phyloP scores from a whole-genome alignment of 2,888 invertebrate species.

The Hydrotaea cyrtoneurina region DNA sequence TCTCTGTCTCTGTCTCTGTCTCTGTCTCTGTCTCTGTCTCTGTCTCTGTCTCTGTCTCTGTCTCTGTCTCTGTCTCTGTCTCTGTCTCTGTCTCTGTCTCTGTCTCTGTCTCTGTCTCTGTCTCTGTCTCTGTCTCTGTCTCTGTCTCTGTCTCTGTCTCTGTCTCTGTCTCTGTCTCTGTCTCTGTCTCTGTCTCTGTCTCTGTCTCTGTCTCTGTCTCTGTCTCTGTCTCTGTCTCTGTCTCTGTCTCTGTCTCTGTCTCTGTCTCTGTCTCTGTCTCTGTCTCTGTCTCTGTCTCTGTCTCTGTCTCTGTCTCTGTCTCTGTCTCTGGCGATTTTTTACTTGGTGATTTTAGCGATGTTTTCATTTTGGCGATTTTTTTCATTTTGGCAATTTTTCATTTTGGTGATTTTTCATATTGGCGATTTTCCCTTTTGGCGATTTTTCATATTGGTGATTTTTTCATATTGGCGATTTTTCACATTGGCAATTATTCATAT shows the following conservation, averaged over 20 bases:
- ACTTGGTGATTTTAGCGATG: slow-evolving; percentile 69
- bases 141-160: slow-evolving; percentile 69
- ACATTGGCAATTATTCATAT: too few species aligned
- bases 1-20: too few species aligned
- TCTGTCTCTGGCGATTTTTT: slow-evolving; percentile 60
- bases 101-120: slow-evolving; percentile 69
- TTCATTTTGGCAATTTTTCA: too few species aligned
- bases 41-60: too few species aligned
- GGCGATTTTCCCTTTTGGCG: too few species aligned
- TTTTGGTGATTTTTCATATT: too few species aligned
- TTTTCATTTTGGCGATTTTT: too few species aligned
- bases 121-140: slow-evolving; percentile 72
- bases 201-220: slow-evolving; percentile 50
- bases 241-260: slow-evolving; percentile 60
- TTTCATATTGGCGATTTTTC: too few species aligned
- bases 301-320: slow-evolving; percentile 57
- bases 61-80: too few species aligned
- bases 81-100: slow-evolving; percentile 47
- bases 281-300: slow-evolving; percentile 66
- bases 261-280: slow-evolving; percentile 44
- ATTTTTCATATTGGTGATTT: too few species aligned
- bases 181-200: slow-evolving; percentile 52
- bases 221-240: slow-evolving; percentile 56
- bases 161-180: slow-evolving; percentile 43
- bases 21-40: too few species aligned